phyloP scores from a whole-genome alignment of 1,140 invertebrate species.

The Adelges cooleyi region DNA sequence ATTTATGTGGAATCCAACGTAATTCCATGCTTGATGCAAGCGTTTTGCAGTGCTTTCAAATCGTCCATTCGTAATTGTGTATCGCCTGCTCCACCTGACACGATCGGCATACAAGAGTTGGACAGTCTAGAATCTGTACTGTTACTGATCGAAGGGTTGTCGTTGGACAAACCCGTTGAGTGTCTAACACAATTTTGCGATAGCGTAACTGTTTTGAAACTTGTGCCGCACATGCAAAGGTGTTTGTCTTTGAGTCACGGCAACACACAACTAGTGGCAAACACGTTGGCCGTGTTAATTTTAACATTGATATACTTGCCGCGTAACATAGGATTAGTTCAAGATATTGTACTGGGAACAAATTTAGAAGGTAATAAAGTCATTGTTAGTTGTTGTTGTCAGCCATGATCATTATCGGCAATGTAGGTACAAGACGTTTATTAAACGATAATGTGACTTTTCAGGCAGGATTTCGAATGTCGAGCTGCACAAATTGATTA shows the following conservation, averaged over 20 bases:
- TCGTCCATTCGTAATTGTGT: constrained; percentile 2
- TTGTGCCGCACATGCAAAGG: not conserved
- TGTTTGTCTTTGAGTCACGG: constrained; percentile 11
- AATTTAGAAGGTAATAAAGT: constrained; percentile 6
- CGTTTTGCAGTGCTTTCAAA: constrained; percentile 18
- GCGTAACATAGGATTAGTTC: not conserved
- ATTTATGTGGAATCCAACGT: constrained; percentile 15
- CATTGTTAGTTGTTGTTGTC: too few relatives aligned
- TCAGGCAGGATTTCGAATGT: constrained; percentile 18
- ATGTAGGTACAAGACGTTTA: not conserved
- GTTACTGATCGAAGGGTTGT: constrained; percentile 6
- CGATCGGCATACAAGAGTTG: not conserved
- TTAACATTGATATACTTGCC: constrained; percentile 6
- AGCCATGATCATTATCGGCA: too few relatives aligned
- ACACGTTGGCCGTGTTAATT: constrained; percentile 14
- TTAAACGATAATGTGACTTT: not conserved
- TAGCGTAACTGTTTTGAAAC: not conserved
- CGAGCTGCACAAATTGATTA: constrained; percentile 15
- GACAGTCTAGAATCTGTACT: constrained; percentile 4
- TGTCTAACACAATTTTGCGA: constrained; percentile 12
- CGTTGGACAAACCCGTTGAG: constrained; percentile 12
- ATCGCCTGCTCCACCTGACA: constrained; percentile 5
- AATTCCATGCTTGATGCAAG: constrained; percentile 5
- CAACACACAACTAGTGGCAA: not conserved
- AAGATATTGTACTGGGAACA: constrained; percentile 1